Conservation (phyloP, 2,113 vertebrate species). For the Apteryx owenii region DNA sequence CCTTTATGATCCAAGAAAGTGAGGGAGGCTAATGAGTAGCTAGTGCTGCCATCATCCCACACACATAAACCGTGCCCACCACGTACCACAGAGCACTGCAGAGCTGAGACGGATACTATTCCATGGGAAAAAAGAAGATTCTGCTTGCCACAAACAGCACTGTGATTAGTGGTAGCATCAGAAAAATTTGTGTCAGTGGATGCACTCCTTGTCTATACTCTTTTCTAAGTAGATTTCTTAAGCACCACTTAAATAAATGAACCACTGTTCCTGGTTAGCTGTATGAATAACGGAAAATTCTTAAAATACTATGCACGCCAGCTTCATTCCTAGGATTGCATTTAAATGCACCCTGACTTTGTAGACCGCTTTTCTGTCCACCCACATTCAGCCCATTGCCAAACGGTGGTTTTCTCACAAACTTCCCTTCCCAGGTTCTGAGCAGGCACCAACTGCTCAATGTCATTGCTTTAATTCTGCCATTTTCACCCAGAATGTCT, state of each 20-base stretch:
- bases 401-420: not conserved
- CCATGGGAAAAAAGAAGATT: constrained; percentile 46
- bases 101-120: constrained; percentile 23
- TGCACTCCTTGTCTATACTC: not conserved
- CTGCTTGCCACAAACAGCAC: constrained; percentile 22
- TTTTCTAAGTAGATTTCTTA: not conserved
- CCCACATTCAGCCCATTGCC: not conserved
- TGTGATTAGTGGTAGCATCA: constrained; percentile 52
- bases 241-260: constrained; percentile 3
- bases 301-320: not conserved
- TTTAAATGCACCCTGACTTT: not conserved
- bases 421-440: not conserved
- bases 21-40: constrained; percentile 5
- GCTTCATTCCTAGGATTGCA: not conserved
- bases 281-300: not conserved
- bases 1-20: constrained; percentile 43
- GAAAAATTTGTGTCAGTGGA: not conserved
- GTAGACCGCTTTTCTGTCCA: not conserved
- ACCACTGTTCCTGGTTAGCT: not conserved
- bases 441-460: not conserved
- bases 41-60: not conserved
- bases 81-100: constrained; percentile 12
- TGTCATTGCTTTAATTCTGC: not conserved
- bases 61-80: not conserved
- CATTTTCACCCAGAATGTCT: not conserved